Evolutionary conservation across 2,797 vertebrate species (phyloP).

Genomic region (Enteromius unitaeniatus): DNA sequence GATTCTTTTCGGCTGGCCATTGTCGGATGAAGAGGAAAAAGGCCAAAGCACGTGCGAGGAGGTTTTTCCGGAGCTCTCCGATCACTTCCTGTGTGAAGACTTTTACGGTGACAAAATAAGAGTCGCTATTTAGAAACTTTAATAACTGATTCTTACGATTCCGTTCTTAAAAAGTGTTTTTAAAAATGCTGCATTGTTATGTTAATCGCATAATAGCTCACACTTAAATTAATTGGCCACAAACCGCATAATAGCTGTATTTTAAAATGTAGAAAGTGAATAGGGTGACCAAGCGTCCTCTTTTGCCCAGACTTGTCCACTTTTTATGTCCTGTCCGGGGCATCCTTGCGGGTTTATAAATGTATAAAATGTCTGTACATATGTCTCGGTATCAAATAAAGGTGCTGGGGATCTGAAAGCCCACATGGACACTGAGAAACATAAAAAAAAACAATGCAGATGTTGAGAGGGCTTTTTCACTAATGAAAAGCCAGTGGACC

Average conservation of each 20-base stretch:
- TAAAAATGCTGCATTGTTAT: neutral
- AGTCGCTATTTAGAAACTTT: neutral
- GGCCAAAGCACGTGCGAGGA: neutral
- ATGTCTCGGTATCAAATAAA: no score
- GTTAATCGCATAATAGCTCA: neutral
- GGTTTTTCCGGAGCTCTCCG: neutral
- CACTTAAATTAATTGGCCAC: neutral
- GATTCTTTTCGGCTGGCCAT: conserved; percentile 72
- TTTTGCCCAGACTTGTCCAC: no score
- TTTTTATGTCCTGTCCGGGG: no score
- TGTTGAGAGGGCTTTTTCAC: no score
- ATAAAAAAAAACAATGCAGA: no score
- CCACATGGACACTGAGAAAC: no score
- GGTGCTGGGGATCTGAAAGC: no score
- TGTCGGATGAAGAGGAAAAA: neutral
- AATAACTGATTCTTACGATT: fast-evolving
- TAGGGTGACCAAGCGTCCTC: no score
- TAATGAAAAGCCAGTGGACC: no score
- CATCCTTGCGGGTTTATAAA: no score
- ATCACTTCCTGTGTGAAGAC: neutral
- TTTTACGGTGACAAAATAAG: conserved; percentile 15
- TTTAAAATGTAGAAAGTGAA: neutral
- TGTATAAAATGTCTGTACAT: no score
- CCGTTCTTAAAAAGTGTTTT: neutral
- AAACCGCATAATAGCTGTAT: neutral